Conservation (phyloP, 2,888 invertebrate genomes). For the Syrphus vitripennis region DNA sequence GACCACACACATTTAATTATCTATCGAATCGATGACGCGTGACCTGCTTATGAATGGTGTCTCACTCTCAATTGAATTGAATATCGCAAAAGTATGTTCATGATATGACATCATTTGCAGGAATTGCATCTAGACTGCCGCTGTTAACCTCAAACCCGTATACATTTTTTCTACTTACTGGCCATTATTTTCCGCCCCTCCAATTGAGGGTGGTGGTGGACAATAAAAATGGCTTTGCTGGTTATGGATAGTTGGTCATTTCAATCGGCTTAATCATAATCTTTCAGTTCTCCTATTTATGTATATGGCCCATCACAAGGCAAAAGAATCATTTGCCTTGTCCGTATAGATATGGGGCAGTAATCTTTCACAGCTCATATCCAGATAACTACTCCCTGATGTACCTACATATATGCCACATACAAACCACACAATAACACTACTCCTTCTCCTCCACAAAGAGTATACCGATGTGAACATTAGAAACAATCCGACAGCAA, state of each 20-base stretch:
- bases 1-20: not conserved
- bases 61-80: slow-evolving; percentile 6
- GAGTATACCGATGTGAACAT: slow-evolving; percentile 19
- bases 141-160: not conserved
- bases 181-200: not conserved
- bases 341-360: not conserved
- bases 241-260: slow-evolving; percentile 48
- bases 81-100: slow-evolving; percentile 14
- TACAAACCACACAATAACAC: not conserved
- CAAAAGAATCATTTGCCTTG: not conserved
- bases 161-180: not conserved
- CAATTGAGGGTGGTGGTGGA: not conserved
- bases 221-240: not conserved
- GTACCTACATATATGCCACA: too few relatives aligned
- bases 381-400: slow-evolving; percentile 29
- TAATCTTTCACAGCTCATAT: slow-evolving; percentile 55
- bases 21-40: slow-evolving; percentile 35
- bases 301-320: not conserved
- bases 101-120: slow-evolving; percentile 57
- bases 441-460: too few relatives aligned
- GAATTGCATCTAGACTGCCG: slow-evolving; percentile 43
- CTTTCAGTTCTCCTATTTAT: slow-evolving; percentile 15
- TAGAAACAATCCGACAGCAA: slow-evolving; percentile 49
- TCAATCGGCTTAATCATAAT: slow-evolving; percentile 56
- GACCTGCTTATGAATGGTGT: slow-evolving; percentile 24